Evolutionary conservation across 2,888 invertebrate species (phyloP).

Genomic region (Coenonympha arcania): DNA sequence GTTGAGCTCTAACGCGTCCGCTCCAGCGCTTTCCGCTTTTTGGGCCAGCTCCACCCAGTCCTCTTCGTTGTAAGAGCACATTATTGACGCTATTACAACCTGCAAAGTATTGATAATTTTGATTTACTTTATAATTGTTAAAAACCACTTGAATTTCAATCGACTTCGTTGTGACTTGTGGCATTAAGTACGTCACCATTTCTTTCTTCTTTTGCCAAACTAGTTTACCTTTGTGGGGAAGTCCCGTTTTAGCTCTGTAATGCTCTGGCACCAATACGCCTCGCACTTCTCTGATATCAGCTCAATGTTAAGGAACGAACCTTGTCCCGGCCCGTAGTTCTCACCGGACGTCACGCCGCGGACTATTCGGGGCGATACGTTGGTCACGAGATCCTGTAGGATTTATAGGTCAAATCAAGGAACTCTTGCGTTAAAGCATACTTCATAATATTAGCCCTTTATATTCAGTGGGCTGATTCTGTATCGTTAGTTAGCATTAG

Average conservation of each 20-base stretch:
- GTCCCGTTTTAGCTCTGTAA: conserved; percentile 90
- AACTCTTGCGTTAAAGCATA: too few species aligned
- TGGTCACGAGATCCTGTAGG: conserved; percentile 90
- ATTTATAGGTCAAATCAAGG: too few species aligned
- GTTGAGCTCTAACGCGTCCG: conserved; percentile 96
- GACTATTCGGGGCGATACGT: conserved; percentile 97
- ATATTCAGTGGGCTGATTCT: too few species aligned
- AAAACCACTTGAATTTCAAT: too few species aligned
- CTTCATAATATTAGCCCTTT: too few species aligned
- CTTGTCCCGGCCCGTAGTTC: conserved; percentile 95
- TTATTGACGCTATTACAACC: conserved; percentile 95
- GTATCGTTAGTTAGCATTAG: too few species aligned
- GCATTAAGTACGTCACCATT: too few species aligned
- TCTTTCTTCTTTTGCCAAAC: too few species aligned
- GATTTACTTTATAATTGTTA: too few species aligned
- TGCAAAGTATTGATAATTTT: conserved; percentile 42
- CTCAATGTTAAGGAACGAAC: conserved; percentile 97
- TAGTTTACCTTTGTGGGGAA: conserved; percentile 87
- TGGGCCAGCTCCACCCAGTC: conserved; percentile 91
- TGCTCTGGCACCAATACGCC: conserved; percentile 93
- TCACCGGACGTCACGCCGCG: conserved; percentile 94
- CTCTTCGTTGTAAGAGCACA: conserved; percentile 88
- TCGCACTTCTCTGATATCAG: conserved; percentile 97
- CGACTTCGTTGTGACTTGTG: too few species aligned
- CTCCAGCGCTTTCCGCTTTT: conserved; percentile 85